Evolutionary conservation across 2,797 vertebrate species (phyloP).

Genomic region (Chrysocyon brachyurus): DNA sequence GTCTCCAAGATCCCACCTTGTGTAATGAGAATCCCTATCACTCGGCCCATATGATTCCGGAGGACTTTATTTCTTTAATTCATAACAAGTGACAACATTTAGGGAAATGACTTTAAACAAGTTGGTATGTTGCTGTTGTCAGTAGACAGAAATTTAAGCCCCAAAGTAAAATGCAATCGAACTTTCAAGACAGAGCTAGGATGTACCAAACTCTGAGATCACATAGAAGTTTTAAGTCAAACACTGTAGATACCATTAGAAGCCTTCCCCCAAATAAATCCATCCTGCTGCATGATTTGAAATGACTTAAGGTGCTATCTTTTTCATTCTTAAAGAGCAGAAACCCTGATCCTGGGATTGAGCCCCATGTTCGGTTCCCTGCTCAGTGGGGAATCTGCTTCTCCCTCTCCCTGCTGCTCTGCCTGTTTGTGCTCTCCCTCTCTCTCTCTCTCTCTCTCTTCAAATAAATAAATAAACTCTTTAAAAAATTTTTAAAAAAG

Average conservation of each 20-base stretch:
- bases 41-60: not conserved
- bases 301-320: not conserved
- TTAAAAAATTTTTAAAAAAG: not conserved
- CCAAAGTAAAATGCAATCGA: not conserved
- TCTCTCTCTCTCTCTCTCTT: too few species aligned
- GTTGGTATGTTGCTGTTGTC: not conserved
- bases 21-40: not conserved
- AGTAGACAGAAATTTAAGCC: not conserved
- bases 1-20: not conserved
- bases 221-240: constrained; percentile 37
- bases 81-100: not conserved
- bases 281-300: not conserved
- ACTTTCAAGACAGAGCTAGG: not conserved
- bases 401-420: too few species aligned
- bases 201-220: constrained; percentile 35
- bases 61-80: not conserved
- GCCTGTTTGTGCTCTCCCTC: too few species aligned
- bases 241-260: not conserved
- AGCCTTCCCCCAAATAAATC: constrained; percentile 28
- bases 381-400: too few species aligned
- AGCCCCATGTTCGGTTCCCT: too few species aligned
- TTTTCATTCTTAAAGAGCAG: constrained; percentile 7
- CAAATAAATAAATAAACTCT: too few species aligned
- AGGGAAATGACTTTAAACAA: not conserved
- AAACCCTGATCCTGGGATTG: not conserved